Percentiles rank a stretch among this genome's conserved stretches.
Evolutionary conservation across 2,888 invertebrate species (phyloP).

Genomic region (Dilophus febrilis): DNA sequence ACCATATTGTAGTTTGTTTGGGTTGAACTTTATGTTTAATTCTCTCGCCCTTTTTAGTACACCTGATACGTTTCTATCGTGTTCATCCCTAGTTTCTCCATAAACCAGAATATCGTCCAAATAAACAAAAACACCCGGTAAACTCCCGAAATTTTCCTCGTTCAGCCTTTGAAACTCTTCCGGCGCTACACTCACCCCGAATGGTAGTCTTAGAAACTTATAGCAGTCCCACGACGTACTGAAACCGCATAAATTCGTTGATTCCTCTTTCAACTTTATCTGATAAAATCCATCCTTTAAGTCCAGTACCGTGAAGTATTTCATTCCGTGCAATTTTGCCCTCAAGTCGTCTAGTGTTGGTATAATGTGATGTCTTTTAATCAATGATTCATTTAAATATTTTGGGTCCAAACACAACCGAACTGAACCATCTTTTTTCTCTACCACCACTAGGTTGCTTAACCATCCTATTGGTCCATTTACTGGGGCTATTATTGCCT

Average conservation of each 20-base stretch:
- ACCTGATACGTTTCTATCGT: slow-evolving; percentile 7
- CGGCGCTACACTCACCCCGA: slow-evolving; percentile 4
- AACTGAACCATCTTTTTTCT: slow-evolving; percentile 7
- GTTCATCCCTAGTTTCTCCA: slow-evolving; percentile 5
- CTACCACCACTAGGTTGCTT: slow-evolving; percentile 4
- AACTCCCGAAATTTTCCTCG: slow-evolving; percentile 11
- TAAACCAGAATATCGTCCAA: slow-evolving; percentile 16
- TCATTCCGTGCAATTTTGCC: slow-evolving; percentile 9
- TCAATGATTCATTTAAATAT: slow-evolving; percentile 9
- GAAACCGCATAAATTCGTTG: slow-evolving; percentile 7
- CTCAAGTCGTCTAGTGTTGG: slow-evolving; percentile 12
- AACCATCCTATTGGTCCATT: slow-evolving; percentile 4
- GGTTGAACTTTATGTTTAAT: slow-evolving; percentile 7
- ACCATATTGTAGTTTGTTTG: slow-evolving; percentile 8
- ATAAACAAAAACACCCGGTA: slow-evolving; percentile 17
- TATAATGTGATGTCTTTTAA: slow-evolving; percentile 6
- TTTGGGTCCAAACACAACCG: slow-evolving; percentile 10
- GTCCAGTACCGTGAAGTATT: neutral
- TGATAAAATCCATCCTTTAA: neutral
- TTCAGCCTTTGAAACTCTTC: slow-evolving; percentile 12
- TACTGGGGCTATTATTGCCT: neutral
- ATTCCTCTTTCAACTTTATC: neutral
- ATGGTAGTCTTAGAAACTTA: slow-evolving; percentile 6
- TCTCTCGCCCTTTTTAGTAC: slow-evolving; percentile 4
- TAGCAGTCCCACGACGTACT: slow-evolving; percentile 6